phyloP scores from a whole-genome alignment of 2,113 vertebrate species.

The Orycteropus afer region DNA sequence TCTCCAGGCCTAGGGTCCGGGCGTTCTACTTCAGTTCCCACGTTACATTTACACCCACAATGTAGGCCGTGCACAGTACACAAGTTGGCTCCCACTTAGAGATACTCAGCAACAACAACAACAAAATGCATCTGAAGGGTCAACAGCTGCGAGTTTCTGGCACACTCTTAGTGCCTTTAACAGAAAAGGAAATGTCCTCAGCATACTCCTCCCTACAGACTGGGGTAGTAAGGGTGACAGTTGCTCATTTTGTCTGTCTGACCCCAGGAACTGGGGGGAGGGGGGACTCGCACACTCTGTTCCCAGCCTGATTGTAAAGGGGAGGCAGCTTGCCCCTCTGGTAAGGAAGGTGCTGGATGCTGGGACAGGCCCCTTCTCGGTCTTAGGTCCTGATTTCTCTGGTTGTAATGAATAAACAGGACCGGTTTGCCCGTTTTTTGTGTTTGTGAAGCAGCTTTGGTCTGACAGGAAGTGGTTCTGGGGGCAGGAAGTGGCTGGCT shows the following conservation, averaged over 20 bases:
- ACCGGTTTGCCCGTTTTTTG: conserved; percentile 38
- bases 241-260: neutral
- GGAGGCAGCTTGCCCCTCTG: neutral
- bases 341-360: neutral
- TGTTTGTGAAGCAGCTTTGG: neutral
- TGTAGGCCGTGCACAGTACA: neutral
- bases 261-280: neutral
- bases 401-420: neutral
- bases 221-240: neutral
- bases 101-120: neutral
- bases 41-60: neutral
- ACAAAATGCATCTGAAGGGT: neutral
- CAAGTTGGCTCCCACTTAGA: neutral
- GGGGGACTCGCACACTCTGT: neutral
- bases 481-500: conserved; percentile 59
- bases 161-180: neutral
- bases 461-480: conserved; percentile 69
- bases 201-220: neutral
- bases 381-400: neutral
- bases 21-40: neutral
- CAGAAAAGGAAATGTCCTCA: neutral
- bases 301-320: neutral
- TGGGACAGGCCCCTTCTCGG: neutral
- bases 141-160: neutral
- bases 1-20: neutral